Base-by-base conservation (phyloP, 2,113 vertebrate species). In the Stigmatopora nigra region DNA sequence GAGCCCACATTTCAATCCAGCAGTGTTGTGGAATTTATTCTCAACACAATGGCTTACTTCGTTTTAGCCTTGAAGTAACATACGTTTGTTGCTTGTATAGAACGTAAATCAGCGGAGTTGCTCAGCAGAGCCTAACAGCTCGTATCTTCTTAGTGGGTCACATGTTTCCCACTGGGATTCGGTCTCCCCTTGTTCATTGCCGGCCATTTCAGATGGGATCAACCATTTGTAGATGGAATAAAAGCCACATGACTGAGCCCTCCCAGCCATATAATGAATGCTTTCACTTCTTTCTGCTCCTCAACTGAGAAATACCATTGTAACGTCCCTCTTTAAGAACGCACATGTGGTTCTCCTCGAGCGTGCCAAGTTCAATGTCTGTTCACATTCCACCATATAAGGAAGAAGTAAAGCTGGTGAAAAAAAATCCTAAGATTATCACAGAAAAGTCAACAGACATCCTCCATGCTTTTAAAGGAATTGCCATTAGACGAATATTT, bases 181-280 rank as follows among this genome's bases (percentile, higher is more conserved):
- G 70, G 62, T 17, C 46, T 66, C 31, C 51, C 60, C 69, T 66
- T 48, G 22, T 69, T 60, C 59, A 41, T 61, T 64, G 64, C 31
- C 66, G 71, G 66, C 22, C 46, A 5, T 71, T 71, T 67, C 53
- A 64, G 64, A 78, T 5, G 19, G 36, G 58, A 53, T 73, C 65
- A 31, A 59, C 72, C 72, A 80, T 75, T 78, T 80, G 80, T 75
- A 67, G 9, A 59, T 57, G 35, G 61, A 75, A 71, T 70, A 63
- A 81, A 76, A 75, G 68, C 75, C 76, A 61, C 73, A 65, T 77
- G 76, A 81, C 77, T 19, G 4, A 71, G 63, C 76, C 78, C 77
- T 74, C 72, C 77, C 70, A 60, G 46, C 22, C 20, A 25, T 62
- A 59, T 53, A 59, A 82, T 79, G 73, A 81, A 85, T 79, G 69